Evolutionary conservation across 2,113 vertebrate species (phyloP).

Genomic region (Vicugna pacos): DNA sequence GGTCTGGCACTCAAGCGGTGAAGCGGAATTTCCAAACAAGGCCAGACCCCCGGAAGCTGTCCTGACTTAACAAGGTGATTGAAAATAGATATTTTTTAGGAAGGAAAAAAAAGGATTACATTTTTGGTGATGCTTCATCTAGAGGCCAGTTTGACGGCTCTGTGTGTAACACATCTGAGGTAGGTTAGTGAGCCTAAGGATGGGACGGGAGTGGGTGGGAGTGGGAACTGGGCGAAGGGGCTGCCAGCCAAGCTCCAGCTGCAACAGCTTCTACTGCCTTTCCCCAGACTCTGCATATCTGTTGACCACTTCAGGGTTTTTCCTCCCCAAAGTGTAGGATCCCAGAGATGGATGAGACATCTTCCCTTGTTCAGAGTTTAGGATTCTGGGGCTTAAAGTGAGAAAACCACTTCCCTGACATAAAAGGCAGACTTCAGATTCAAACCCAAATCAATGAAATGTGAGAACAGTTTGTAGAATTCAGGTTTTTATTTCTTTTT

Average conservation of each 20-base stretch:
- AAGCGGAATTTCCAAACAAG: constrained; percentile 66
- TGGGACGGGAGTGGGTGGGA: background rate
- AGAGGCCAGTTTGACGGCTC: background rate
- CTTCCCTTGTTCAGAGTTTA: background rate
- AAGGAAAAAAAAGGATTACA: background rate
- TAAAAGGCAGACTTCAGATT: background rate
- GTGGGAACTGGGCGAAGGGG: no score
- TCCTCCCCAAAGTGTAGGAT: background rate
- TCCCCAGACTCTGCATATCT: background rate
- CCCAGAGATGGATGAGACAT: background rate
- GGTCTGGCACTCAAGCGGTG: background rate
- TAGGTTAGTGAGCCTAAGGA: background rate
- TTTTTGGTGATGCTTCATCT: background rate
- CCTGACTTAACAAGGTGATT: constrained; percentile 15
- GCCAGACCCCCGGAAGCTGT: background rate
- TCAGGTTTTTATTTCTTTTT: background rate
- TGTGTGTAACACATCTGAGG: background rate
- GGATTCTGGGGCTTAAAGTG: background rate
- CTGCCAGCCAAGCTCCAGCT: fast-evolving
- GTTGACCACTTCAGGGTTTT: background rate
- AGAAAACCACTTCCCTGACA: background rate
- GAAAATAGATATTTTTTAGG: background rate
- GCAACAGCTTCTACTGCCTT: background rate
- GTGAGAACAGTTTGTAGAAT: background rate
- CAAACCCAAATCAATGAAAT: background rate